Evolutionary conservation across 1,140 invertebrate genomes (phyloP).

Genomic region (Drosophila santomea): DNA sequence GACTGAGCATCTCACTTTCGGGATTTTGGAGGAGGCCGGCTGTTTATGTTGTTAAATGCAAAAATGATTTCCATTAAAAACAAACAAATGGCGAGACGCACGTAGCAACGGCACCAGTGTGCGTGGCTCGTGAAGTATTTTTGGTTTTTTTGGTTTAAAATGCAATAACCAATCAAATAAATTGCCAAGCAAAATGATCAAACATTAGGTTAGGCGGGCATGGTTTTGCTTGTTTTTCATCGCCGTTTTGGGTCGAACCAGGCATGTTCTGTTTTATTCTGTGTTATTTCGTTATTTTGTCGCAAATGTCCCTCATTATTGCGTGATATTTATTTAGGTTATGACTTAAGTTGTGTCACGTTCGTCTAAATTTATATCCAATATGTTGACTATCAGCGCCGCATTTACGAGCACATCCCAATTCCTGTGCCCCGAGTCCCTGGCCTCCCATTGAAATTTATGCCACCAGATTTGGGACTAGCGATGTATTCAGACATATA

Average conservation of each 20-base stretch:
- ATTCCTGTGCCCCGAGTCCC: slow-evolving; percentile 28
- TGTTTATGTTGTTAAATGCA: slow-evolving; percentile 83
- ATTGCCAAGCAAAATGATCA: slow-evolving; percentile 81
- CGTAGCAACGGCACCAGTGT: slow-evolving; percentile 52
- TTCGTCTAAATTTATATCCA: slow-evolving; percentile 79
- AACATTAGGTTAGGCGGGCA: slow-evolving; percentile 64
- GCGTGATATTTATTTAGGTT: slow-evolving; percentile 84
- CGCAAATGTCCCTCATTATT: slow-evolving; percentile 81
- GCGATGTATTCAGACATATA: slow-evolving; percentile 28
- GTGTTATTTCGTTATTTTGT: slow-evolving; percentile 56
- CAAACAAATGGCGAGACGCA: slow-evolving; percentile 68
- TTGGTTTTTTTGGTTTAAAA: slow-evolving; percentile 63
- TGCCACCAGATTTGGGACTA: slow-evolving; percentile 68
- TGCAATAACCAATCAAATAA: slow-evolving; percentile 83
- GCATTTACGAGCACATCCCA: slow-evolving; percentile 61
- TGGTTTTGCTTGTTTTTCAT: slow-evolving; percentile 38
- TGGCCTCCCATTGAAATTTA: slow-evolving; percentile 39
- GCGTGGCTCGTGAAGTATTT: slow-evolving; percentile 50
- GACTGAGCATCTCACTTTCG: slow-evolving; percentile 45
- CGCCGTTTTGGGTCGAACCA: slow-evolving; percentile 9
- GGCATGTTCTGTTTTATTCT: slow-evolving; percentile 30
- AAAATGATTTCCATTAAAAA: slow-evolving; percentile 81
- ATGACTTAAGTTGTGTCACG: slow-evolving; percentile 83
- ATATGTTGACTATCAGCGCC: slow-evolving; percentile 75
- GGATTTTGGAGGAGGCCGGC: slow-evolving; percentile 41